Percentiles rank a stretch among this genome's conserved stretches.
phyloP scores from a whole-genome alignment of 2,113 vertebrate species.

The Steatornis caripensis region DNA sequence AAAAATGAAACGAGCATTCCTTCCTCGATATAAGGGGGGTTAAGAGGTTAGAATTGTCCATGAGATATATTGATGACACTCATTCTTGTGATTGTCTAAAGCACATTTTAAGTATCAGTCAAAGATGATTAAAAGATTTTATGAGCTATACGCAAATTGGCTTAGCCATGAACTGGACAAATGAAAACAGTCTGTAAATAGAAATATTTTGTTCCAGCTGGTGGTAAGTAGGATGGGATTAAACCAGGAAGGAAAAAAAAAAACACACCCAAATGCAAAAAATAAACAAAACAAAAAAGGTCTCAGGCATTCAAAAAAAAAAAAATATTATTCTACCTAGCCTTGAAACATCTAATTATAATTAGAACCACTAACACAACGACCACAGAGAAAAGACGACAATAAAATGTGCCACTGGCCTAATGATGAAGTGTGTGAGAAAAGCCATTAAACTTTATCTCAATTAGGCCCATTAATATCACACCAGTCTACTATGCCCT shows the following conservation, averaged over 20 bases:
- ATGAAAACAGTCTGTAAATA: neutral
- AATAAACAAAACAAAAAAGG: neutral
- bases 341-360: conserved; percentile 40
- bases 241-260: no score
- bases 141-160: neutral
- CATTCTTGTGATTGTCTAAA: neutral
- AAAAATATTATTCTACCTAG: neutral
- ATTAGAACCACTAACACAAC: conserved; percentile 34
- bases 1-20: neutral
- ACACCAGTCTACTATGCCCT: neutral
- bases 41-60: neutral
- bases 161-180: neutral
- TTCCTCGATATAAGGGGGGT: neutral
- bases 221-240: neutral
- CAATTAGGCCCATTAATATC: conserved; percentile 49
- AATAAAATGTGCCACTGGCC: conserved; percentile 4
- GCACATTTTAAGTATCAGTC: neutral
- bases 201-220: neutral
- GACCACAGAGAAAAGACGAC: neutral
- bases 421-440: conserved; percentile 29
- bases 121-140: neutral
- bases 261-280: no score
- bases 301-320: neutral
- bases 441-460: conserved; percentile 51
- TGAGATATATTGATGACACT: neutral